These are phyloP conservation scores for Nyleta sp. DNA, from an alignment of 2,888 invertebrate genomes.

Conservation along the genomic window DNA sequence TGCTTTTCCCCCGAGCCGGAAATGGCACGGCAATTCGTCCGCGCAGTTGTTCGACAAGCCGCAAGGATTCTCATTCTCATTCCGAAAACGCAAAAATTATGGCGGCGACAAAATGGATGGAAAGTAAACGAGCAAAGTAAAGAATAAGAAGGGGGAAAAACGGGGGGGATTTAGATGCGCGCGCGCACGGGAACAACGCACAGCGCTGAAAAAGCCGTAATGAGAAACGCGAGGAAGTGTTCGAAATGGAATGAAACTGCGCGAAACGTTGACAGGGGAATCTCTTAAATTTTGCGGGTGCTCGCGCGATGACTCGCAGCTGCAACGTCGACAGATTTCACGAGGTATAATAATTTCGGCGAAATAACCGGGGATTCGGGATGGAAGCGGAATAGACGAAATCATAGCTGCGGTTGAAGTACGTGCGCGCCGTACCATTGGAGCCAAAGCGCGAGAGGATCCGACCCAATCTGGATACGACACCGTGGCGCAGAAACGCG, in stretches of 20 bases:
- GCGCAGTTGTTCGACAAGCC: too few relatives aligned
- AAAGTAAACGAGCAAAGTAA: too few relatives aligned
- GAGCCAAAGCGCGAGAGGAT: constrained; percentile 32
- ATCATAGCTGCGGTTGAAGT: constrained; percentile 47
- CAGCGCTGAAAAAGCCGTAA: constrained; percentile 48
- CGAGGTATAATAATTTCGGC: constrained; percentile 56
- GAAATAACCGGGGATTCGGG: constrained; percentile 38
- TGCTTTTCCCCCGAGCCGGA: too few relatives aligned
- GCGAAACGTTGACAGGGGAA: constrained; percentile 51
- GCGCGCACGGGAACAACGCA: constrained; percentile 15
- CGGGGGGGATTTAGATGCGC: neutral
- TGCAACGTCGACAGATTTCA: constrained; percentile 53
- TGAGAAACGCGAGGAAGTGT: constrained; percentile 57
- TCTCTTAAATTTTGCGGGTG: constrained; percentile 49
- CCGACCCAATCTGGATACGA: constrained; percentile 44
- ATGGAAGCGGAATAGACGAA: constrained; percentile 49
- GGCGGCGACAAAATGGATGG: too few relatives aligned
- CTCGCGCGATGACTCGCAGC: constrained; percentile 37
- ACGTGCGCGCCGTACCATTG: constrained; percentile 37
- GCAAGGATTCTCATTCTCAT: too few relatives aligned
- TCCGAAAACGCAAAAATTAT: too few relatives aligned
- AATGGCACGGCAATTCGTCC: too few relatives aligned
- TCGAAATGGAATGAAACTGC: constrained; percentile 49
- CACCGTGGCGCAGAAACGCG: constrained; percentile 32
- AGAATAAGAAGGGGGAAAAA: constrained; percentile 3